phyloP scores from a whole-genome alignment of 2,797 vertebrate genomes.

The Danio choprae region DNA sequence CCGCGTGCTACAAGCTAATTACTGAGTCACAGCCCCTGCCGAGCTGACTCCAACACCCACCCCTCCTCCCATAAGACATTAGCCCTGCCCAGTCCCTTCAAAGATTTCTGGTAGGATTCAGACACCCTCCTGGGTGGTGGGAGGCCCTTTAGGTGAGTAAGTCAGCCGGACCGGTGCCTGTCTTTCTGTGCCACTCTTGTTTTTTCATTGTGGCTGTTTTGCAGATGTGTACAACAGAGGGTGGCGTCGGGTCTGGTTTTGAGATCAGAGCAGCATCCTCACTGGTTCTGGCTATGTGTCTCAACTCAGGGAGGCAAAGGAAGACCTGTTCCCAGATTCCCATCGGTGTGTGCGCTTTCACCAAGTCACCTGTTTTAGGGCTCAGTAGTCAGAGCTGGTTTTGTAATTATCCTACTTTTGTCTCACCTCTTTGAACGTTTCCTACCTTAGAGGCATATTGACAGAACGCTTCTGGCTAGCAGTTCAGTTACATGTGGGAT shows the following conservation, averaged over 20 bases:
- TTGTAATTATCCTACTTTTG: constrained; percentile 70
- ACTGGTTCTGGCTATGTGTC: constrained; percentile 2
- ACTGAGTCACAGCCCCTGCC: constrained; percentile 74
- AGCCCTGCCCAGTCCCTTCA: constrained; percentile 41
- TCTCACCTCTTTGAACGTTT: constrained; percentile 51
- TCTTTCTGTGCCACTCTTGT: constrained; percentile 47
- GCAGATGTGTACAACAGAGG: constrained; percentile 41
- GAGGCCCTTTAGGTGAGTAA: constrained; percentile 55
- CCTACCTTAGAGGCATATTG: constrained; percentile 50
- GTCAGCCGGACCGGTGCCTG: constrained; percentile 42
- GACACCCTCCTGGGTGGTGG: constrained; percentile 55
- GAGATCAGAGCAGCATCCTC: constrained; percentile 12
- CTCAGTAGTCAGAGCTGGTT: constrained; percentile 64
- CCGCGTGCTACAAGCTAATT: constrained; percentile 73
- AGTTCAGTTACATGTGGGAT: constrained; percentile 5
- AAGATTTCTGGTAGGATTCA: constrained; percentile 58
- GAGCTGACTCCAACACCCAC: constrained; percentile 51
- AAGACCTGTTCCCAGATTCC: constrained; percentile 62
- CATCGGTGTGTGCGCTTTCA: constrained; percentile 54
- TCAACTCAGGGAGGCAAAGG: constrained; percentile 12
- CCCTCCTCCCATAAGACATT: constrained; percentile 36
- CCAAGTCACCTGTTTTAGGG: constrained; percentile 73
- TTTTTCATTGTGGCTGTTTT: constrained; percentile 60
- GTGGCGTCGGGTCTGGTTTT: constrained; percentile 32
- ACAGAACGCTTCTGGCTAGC: constrained; percentile 9